phyloP scores from a whole-genome alignment of 2,113 vertebrate species.

The Athene cunicularia region DNA sequence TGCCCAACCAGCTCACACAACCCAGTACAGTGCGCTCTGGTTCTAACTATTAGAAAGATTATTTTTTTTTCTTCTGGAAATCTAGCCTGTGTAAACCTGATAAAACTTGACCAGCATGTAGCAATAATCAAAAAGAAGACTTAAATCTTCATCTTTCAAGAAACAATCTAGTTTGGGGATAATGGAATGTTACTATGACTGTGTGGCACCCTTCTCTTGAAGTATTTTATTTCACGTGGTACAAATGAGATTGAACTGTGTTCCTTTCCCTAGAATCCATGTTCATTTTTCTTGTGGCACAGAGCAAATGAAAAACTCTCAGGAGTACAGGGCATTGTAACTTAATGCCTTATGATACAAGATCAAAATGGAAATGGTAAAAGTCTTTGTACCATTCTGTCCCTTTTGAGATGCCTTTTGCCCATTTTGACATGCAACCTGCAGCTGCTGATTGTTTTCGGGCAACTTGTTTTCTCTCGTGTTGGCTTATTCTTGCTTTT shows the following conservation, averaged over 20 bases:
- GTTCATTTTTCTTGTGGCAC: neutral
- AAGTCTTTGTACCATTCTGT: neutral
- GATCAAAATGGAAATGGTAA: neutral
- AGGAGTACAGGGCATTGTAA: fast-evolving
- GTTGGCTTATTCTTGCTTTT: fast-evolving
- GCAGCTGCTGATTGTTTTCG: neutral
- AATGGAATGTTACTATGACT: fast-evolving
- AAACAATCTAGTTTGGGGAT: neutral
- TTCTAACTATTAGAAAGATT: neutral
- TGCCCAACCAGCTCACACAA: neutral
- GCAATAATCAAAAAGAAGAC: neutral
- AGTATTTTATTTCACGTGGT: neutral
- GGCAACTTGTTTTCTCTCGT: neutral
- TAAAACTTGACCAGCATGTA: fast-evolving
- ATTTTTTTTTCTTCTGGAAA: neutral
- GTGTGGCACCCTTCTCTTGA: too few relatives aligned
- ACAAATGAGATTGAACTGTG: fast-evolving
- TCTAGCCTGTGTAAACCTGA: neutral
- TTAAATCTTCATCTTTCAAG: neutral
- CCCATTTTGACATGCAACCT: fast-evolving
- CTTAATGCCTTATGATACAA: neutral
- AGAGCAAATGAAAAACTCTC: neutral
- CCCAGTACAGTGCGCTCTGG: fast-evolving
- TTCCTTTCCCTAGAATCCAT: neutral
- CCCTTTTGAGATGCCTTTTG: neutral